Evolutionary conservation across 2,888 invertebrate species (phyloP).

Genomic region (Phyllotreta striolata): DNA sequence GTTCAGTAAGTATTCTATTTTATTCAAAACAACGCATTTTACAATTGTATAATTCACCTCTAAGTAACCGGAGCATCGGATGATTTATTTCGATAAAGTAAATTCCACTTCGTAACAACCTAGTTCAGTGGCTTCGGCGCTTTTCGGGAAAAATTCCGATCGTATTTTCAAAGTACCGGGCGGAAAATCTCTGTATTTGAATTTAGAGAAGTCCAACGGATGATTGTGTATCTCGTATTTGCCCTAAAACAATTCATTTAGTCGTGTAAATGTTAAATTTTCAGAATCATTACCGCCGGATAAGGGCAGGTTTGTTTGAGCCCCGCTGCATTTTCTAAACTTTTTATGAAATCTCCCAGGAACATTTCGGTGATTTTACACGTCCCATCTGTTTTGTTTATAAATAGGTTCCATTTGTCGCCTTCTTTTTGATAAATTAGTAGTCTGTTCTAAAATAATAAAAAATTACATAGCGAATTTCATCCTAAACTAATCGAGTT

Average conservation of each 20-base stretch:
- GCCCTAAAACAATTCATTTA: constrained; percentile 41
- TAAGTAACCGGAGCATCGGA: background rate
- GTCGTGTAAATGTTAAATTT: constrained; percentile 1
- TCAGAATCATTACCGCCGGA: constrained; percentile 38
- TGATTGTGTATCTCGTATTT: constrained; percentile 45
- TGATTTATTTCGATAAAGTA: constrained; percentile 9
- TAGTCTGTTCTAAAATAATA: constrained; percentile 34
- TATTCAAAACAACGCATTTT: background rate
- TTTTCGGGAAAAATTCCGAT: constrained; percentile 30
- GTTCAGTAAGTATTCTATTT: constrained; percentile 59
- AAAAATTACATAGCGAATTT: background rate
- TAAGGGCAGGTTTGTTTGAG: constrained; percentile 44
- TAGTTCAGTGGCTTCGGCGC: constrained; percentile 38
- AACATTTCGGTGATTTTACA: constrained; percentile 41
- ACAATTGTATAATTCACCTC: background rate
- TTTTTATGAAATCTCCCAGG: constrained; percentile 45
- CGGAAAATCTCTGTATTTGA: constrained; percentile 44
- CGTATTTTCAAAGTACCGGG: constrained; percentile 41
- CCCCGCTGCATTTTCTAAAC: constrained; percentile 45
- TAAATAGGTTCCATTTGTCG: constrained; percentile 40
- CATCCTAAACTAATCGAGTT: too few relatives aligned
- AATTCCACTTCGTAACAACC: constrained; percentile 41
- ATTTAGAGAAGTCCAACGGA: constrained; percentile 42
- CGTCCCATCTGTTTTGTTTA: constrained; percentile 38
- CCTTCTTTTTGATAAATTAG: constrained; percentile 41